Evolutionary conservation across 2,113 vertebrate genomes (phyloP), one percentile per base, ranked within the genome.

Genomic region (Phycodurus eques): DNA sequence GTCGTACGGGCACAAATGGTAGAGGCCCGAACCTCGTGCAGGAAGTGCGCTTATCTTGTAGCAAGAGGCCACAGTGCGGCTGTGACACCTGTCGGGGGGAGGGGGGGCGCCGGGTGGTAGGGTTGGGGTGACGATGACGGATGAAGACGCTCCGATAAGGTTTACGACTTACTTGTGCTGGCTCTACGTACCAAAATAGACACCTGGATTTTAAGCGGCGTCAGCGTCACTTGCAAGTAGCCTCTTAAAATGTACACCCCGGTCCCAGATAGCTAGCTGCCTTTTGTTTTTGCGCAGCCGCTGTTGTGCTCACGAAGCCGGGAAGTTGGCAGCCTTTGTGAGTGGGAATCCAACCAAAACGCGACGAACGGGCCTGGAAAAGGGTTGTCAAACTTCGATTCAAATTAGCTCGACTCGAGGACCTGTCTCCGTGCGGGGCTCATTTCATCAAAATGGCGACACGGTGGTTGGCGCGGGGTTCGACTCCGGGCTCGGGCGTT

Each of bases 1-100:
- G 90, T 80, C 77, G 57, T 75, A 83, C 56, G 81, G 69, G 76
- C 75, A 59, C 49, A 79, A 76, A 80, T 31, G 70, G 82, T 66
- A 83, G 85, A 61, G 83, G 88, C 82, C 84, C 85, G 90, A 89
- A 92, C 90, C 89, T 89, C 90, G 87, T 83, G 89, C 91, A 92
- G 92, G 92, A 93, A 90, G 89, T 87, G 83, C 70, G 85, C 91
- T 92, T 92, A 92, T 92, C 92, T 92, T 64, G 88, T 87, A 80
- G 81, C 87, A 81, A 78, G 79, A 85, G 86, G 90, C 88, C 85
- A 88, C 86, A 85, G 85, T 86, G 89, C 88, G 88, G 89, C 88
- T 87, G 89, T 79, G 83, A 90, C 92, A 93, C 92, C 92, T 93
- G 92, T 85, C 78, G 84, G 72, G 82, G 68, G 10, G 49, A 44